Base-by-base conservation (phyloP, 2,888 invertebrate species). In the Lasioglossum calceatum region DNA sequence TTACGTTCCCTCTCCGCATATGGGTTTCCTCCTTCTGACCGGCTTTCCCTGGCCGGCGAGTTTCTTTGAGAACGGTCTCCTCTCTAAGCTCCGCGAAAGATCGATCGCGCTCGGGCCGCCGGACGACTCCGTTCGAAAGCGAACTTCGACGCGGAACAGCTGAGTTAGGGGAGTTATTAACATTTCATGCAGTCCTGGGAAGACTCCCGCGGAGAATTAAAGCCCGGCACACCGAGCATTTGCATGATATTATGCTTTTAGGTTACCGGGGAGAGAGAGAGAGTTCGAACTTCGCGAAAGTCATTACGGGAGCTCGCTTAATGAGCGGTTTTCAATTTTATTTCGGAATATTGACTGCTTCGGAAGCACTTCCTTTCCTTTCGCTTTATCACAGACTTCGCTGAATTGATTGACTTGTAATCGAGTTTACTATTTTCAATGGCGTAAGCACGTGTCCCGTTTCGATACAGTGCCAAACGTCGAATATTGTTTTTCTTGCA, bases 201-300 rank as follows among this genome's bases (percentile, higher is more conserved):
- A 36, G 50, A 50, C 50, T 50, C 10, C 58, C 32, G 19, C 36
- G 23, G 36, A 50, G 74, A 74, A 74, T 50, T 74, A 32, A 32
- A 36, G 50, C 50, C 32, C 64, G 36, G 27, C 50, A 36, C 32
- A 23, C 14, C 16, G 32, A 50, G 74, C 74, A 74, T 74, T 74
- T 74, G 74, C 74, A 74, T 74, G 74, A 50, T 74, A 73, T 73
- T 73, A 74, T 74, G 36, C 74, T 50, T 44, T 54, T 54, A 50
- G 74, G 73, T 74, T 70, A 70, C 42, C 39, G 12, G 23, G 8
- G 14, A 42, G 23, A 54, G 23, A 58, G 58, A 58, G 58, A 58
- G n/a, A 58, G 58, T n/a, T 42, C n/a, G 42, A n/a, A 14, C 71
- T 71, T 71, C 71, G 23, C 12, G n/a, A 2, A 42, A 71, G n/a